Evolutionary conservation across 2,888 invertebrate species (phyloP), one percentile per base, ranked within the genome.

Genomic region (Therioaphis trifolii): DNA sequence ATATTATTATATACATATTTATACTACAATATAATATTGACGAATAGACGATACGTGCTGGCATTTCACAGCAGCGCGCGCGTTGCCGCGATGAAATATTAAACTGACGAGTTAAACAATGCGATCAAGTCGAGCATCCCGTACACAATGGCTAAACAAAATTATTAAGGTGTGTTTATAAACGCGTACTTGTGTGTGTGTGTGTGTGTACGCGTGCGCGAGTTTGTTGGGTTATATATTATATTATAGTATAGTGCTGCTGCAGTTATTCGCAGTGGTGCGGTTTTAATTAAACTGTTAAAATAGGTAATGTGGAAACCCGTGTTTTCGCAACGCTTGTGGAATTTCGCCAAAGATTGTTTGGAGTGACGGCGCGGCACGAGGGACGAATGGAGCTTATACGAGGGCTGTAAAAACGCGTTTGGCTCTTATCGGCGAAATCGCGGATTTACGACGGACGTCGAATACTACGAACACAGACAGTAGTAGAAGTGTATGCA

Each of bases 101-200:
- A 52, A 72, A 72, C 72, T 52, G 52, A 52, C 52, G 35, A 52
- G n/a, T 72, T 52, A 72, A 29, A 72, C 52, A 72, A 72, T 72
- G 35, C 14, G 72, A 52, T 72, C 35, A 52, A 72, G n/a, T n/a
- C n/a, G n/a, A n/a, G 72, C 35, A 72, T 35, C 29, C 21, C 18
- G 14, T 35, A 35, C 52, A 21, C 29, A 35, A 35, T 29, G 21
- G 29, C 1, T 72, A 55, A 72, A 52, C 72, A 35, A 72, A 72
- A 72, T 72, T 52, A 72, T 72, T 52, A 72, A 72, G 52, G 52
- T 7, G 7, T 55, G 49, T 72, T 72, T 29, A 72, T 52, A 49
- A 52, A 72, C 14, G 24, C 2, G 12, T n/a, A 21, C 3, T n/a
- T 55, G 49, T 63, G 40, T 24, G 24, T 2, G 3, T 52, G 14